phyloP scores from a whole-genome alignment of 1,140 invertebrate genomes.

The Camponotus vicinus region DNA sequence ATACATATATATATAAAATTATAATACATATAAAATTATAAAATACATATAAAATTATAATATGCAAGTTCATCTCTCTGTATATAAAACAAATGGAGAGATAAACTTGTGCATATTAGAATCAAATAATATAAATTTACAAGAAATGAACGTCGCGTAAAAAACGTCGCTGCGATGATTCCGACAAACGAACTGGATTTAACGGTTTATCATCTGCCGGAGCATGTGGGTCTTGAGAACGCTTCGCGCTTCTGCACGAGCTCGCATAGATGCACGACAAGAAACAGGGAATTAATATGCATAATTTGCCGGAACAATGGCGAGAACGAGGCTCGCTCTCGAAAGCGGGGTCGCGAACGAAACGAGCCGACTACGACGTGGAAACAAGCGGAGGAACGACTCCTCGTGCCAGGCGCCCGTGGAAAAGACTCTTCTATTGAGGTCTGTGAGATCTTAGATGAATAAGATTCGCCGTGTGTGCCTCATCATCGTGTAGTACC shows the following conservation, averaged over 20 bases:
- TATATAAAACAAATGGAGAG: not conserved
- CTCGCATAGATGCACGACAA: slow-evolving; percentile 59
- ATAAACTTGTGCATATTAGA: not conserved
- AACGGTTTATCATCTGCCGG: slow-evolving; percentile 62
- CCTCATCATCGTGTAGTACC: slow-evolving; percentile 13
- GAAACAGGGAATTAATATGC: slow-evolving; percentile 73
- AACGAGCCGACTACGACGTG: slow-evolving; percentile 67
- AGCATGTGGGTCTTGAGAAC: slow-evolving; percentile 74
- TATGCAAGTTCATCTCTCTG: no score
- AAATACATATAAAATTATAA: no score
- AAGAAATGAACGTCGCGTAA: not conserved
- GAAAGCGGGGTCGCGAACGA: slow-evolving; percentile 74
- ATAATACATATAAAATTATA: not conserved
- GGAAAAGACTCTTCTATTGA: slow-evolving; percentile 57
- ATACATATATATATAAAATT: not conserved
- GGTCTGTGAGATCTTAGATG: not conserved
- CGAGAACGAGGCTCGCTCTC: slow-evolving; percentile 75
- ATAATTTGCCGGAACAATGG: slow-evolving; percentile 77
- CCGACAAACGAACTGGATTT: slow-evolving; percentile 20
- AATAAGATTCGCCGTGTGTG: slow-evolving; percentile 44
- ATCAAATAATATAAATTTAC: not conserved
- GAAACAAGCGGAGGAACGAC: slow-evolving; percentile 65
- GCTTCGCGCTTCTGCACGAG: slow-evolving; percentile 62
- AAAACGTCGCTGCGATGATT: not conserved
- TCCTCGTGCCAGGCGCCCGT: not conserved